Evolutionary conservation across 2,113 vertebrate genomes (phyloP), one percentile per base, ranked within the genome.

Genomic region (Thalassarche chlororhynchos): DNA sequence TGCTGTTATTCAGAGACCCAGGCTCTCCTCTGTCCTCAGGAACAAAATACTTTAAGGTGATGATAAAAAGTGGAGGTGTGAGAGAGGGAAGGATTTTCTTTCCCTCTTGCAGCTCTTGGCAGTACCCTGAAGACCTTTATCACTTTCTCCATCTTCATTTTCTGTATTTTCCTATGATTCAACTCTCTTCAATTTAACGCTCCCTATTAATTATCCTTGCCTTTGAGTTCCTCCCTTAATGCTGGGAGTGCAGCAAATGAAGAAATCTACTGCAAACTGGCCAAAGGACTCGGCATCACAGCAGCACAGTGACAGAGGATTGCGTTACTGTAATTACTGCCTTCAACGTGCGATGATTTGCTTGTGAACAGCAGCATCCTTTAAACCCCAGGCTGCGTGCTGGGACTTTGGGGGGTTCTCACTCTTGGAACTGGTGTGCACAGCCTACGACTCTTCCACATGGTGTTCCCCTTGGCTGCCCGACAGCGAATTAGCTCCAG

Each of bases 361-460:
- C 44, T 55, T 58, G 58, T 65, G 58, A 69, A 74, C 54, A 60
- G 60, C 55, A 90, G 65, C 58, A 36, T 25, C 68, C 38, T 78
- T n/a, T 17, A 64, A 76, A 68, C 11, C 29, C 51, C 47, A 66
- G 32, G n/a, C 38, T 5, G 1, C 1, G 25, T 47, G 40, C 64
- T 52, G 84, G 49, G 49, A 60, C 58, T 51, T 81, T 88, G 57
- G 72, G 46, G 61, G 12, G 7, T 58, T 64, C 58, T 84, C 9
- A 8, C 81, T 69, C n/a, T 66, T 2, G 0, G 38, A n/a, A 14
- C 34, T 1, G 17, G 38, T 0, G 0, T 8, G 51, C 28, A 14
- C n/a, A 76, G 38, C n/a, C 42, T 13, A 9, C 2, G 5, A 47
- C 36, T 32, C 46, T 74, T 72, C 83, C 51, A 60, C 1, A 2